Conservation (phyloP, 2,888 invertebrate species). For the Pseudanteris insignis region DNA sequence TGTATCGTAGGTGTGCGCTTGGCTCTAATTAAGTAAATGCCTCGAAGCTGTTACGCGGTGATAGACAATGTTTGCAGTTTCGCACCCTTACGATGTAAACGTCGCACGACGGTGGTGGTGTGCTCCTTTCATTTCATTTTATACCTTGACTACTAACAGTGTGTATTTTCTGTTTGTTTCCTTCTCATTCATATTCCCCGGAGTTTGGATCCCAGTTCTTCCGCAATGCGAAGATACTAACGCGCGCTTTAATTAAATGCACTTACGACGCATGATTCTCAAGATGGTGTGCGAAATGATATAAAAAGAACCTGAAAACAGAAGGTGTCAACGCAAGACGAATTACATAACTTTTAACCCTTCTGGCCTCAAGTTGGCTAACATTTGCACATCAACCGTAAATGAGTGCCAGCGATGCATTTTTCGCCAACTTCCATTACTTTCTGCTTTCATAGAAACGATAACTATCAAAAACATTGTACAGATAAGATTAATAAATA, state of each 20-base stretch:
- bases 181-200: constrained; percentile 34
- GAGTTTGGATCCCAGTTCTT: constrained; percentile 45
- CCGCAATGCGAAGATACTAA: constrained; percentile 46
- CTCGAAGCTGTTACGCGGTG: constrained; percentile 49
- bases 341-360: too few relatives aligned
- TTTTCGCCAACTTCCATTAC: too few relatives aligned
- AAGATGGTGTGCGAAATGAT: constrained; percentile 48
- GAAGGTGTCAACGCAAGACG: constrained; percentile 56
- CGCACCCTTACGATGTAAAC: constrained; percentile 46
- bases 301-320: constrained; percentile 51
- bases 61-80: constrained; percentile 54
- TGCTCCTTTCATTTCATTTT: constrained; percentile 29
- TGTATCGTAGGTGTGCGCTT: constrained; percentile 44
- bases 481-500: too few relatives aligned
- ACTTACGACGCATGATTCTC: constrained; percentile 52
- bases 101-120: constrained; percentile 25
- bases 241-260: constrained; percentile 57
- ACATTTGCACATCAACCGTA: too few relatives aligned
- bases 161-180: constrained; percentile 27
- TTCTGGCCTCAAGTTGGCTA: too few relatives aligned
- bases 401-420: too few relatives aligned
- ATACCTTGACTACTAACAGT: constrained; percentile 23
- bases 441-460: too few relatives aligned
- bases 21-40: constrained; percentile 60
- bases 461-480: too few relatives aligned